These are phyloP conservation scores for Acleris laterana DNA, from an alignment of 2,888 invertebrate species.

Conservation along the genomic window DNA sequence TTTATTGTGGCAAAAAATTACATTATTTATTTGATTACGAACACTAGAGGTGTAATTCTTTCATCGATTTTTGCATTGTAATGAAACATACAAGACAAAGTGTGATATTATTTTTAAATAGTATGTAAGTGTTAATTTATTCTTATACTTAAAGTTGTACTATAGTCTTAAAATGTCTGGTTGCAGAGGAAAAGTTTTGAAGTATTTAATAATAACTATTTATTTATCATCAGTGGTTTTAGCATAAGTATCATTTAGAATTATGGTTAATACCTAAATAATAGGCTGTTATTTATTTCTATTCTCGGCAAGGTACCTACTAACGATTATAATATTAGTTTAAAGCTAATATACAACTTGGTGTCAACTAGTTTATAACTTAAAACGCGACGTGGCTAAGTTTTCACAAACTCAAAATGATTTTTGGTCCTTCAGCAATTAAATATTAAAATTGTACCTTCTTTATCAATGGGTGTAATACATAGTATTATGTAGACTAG, in stretches of 20 bases:
- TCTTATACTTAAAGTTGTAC: constrained; percentile 39
- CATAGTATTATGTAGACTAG: constrained; percentile 68
- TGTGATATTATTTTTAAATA: constrained; percentile 76
- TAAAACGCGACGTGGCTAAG: too few species aligned
- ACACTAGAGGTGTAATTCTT: background rate
- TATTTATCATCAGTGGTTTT: background rate
- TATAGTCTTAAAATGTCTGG: background rate
- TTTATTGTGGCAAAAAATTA: too few species aligned
- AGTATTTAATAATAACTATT: background rate
- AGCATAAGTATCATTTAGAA: constrained; percentile 6
- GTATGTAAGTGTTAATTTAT: constrained; percentile 73
- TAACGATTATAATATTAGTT: too few species aligned
- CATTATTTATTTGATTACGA: background rate
- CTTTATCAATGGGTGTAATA: constrained; percentile 45
- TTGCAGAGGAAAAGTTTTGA: background rate
- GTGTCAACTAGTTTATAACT: too few species aligned
- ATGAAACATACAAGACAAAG: constrained; percentile 50
- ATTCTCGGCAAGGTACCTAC: too few species aligned
- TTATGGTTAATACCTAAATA: constrained; percentile 7
- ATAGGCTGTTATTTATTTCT: constrained; percentile 29
- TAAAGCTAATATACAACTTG: too few species aligned
- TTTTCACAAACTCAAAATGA: background rate
- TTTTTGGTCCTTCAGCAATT: background rate
- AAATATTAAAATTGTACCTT: constrained; percentile 5
- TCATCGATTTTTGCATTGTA: background rate